phyloP scores from a whole-genome alignment of 2,888 invertebrate species.

The Choreutis nemorana region DNA sequence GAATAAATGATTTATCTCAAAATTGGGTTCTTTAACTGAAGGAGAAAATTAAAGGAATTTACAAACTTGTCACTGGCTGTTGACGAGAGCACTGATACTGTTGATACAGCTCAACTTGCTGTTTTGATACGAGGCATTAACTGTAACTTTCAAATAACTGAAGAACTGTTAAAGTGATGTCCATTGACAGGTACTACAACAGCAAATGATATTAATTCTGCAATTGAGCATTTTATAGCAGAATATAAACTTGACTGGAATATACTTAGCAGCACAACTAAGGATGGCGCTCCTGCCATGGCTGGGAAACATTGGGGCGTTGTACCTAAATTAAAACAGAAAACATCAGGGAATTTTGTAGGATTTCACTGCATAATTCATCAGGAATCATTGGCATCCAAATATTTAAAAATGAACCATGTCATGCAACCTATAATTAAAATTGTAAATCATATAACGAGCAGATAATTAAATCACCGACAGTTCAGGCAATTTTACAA shows the following conservation, averaged over 20 bases:
- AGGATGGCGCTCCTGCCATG: conserved; percentile 7
- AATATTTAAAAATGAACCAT: conserved; percentile 7
- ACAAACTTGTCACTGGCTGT: conserved; percentile 5
- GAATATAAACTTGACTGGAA: conserved; percentile 8
- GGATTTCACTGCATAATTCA: conserved; percentile 7
- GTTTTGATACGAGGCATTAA: conserved; percentile 8
- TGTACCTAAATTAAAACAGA: conserved; percentile 7
- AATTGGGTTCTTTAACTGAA: too few species aligned
- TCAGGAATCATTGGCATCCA: conserved; percentile 6
- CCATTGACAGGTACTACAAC: conserved; percentile 5
- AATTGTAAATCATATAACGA: conserved; percentile 7
- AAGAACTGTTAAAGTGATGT: conserved; percentile 7
- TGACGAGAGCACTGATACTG: conserved; percentile 7
- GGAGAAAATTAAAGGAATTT: conserved; percentile 3
- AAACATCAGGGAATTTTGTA: too few species aligned
- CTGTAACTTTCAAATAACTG: conserved; percentile 7
- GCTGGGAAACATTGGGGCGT: conserved; percentile 7
- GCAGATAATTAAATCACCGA: conserved; percentile 8
- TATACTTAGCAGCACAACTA: conserved; percentile 6
- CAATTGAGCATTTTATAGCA: conserved; percentile 6
- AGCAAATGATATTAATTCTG: conserved; percentile 7
- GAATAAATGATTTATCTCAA: too few species aligned
- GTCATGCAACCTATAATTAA: conserved; percentile 5
- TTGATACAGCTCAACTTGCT: conserved; percentile 7
- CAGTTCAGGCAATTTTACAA: too few species aligned